Evolutionary conservation across 2,888 invertebrate genomes (phyloP), one percentile per base, ranked within the genome.

Genomic region (Dryadula phaetusa): DNA sequence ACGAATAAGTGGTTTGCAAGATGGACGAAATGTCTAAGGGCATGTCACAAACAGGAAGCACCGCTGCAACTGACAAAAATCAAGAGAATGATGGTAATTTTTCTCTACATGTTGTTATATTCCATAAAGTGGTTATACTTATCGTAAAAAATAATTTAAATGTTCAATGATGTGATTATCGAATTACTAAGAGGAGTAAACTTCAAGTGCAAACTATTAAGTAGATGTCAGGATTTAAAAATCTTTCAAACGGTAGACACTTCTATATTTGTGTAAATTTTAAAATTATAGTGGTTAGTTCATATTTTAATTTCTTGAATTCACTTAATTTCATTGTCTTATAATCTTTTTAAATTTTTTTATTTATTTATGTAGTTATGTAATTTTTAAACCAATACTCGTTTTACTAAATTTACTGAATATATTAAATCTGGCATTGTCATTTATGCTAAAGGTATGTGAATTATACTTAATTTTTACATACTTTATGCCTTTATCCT

Each of bases 11-110:
- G 90, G 88, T 86, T 86, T 83, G 90, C 92, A 92, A 92, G 91
- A 92, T 92, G 92, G 92, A 92, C 92, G 92, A 92, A 92, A 88
- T 91, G 92, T 92, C 87, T 91, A 91, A 86, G 91, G 91, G 91
- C 88, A 92, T 92, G 91, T 90, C 92, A 92, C 90, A 88, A 92
- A 90, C 92, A 91, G 92, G 92, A 92, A 92, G 89, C 90, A 83
- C 87, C 84, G 84, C 85, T 84, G 80, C 85, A 89, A 90, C 90
- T 87, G 91, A 92, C 87, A 88, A 90, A 88, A 87, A 85, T 88
- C 83, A 86, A 85, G 88, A 90, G 81, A 85, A 82, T 80, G 83
- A 90, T 86, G 92, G 92, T 92, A 88, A 88, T 80, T 84, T 80
- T 75, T 74, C 34, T 34, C 20, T 40, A 47, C 16, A 16, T 54